Evolutionary conservation across 2,797 vertebrate species (phyloP).

Genomic region (Rhinichthys osculus): DNA sequence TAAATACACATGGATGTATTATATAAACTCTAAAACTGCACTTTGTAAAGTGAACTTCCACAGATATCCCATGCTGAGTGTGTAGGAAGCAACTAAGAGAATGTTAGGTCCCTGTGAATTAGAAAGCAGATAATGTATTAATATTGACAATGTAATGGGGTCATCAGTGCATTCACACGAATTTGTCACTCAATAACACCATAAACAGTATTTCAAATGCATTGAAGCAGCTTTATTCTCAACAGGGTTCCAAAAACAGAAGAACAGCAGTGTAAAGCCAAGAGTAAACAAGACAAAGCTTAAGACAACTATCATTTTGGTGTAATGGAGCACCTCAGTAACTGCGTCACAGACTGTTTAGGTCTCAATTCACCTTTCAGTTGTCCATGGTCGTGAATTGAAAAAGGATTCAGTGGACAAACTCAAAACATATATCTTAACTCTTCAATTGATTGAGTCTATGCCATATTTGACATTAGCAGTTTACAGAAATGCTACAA

Average conservation of each 20-base stretch:
- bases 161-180: neutral
- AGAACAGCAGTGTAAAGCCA: neutral
- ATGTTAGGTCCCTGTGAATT: neutral
- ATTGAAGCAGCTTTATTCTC: conserved; percentile 8
- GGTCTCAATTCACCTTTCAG: neutral
- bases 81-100: neutral
- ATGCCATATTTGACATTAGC: neutral
- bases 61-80: neutral
- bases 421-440: neutral
- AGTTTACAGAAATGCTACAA: neutral
- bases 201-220: neutral
- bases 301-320: neutral
- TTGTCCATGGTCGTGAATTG: neutral
- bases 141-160: neutral
- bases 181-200: neutral
- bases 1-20: neutral
- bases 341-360: neutral
- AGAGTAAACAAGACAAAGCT: neutral
- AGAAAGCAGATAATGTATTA: neutral
- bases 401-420: neutral
- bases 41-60: neutral
- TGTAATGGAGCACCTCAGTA: neutral
- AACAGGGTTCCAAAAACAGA: neutral
- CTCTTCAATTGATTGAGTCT: neutral
- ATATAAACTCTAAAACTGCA: neutral